These are phyloP conservation scores for Plestiodon gilberti DNA, from an alignment of 2,113 vertebrate genomes.

Conservation along the genomic window DNA sequence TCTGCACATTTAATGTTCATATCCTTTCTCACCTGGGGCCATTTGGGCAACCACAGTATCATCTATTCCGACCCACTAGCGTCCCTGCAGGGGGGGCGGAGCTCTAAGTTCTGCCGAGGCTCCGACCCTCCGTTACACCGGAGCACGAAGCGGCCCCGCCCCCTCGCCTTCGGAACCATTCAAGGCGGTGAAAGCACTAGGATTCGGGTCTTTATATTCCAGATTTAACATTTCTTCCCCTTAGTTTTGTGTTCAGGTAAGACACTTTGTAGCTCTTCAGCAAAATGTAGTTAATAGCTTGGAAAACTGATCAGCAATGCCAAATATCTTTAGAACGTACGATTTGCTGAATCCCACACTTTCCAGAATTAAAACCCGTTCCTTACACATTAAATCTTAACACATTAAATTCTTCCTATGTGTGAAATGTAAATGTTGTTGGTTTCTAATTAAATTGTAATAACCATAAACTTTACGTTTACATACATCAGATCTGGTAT, in stretches of 20 bases:
- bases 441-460: slow-evolving; percentile 34
- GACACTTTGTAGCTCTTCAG: slow-evolving; percentile 9
- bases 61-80: too few species aligned
- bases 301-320: neutral
- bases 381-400: neutral
- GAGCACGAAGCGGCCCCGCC: too few species aligned
- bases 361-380: neutral
- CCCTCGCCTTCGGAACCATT: too few species aligned
- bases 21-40: too few species aligned
- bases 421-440: slow-evolving; percentile 17
- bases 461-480: slow-evolving; percentile 28
- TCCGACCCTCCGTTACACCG: too few species aligned
- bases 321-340: neutral
- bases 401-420: neutral
- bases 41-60: too few species aligned
- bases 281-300: neutral
- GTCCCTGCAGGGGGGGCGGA: too few species aligned
- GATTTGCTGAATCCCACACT: neutral
- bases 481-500: slow-evolving; percentile 31
- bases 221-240: neutral
- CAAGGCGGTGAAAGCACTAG: too few species aligned
- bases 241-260: slow-evolving; percentile 7
- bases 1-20: too few species aligned
- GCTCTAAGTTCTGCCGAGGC: too few species aligned
- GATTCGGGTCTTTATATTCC: neutral